Percentiles rank a stretch among this genome's conserved stretches.
Evolutionary conservation across 2,888 invertebrate species (phyloP).

Genomic region (Lypha dubia): DNA sequence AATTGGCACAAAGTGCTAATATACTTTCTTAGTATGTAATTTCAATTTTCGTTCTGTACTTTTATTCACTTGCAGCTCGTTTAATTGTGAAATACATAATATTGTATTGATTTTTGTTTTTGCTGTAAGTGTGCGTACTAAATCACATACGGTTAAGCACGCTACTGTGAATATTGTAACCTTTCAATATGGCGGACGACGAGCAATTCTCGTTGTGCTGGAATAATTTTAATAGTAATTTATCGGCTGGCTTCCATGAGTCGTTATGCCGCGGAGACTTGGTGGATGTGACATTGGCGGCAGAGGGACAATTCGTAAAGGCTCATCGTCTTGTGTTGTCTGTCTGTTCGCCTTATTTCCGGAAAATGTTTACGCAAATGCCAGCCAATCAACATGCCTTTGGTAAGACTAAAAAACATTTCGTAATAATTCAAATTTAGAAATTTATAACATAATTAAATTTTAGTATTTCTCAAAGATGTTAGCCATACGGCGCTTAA

Average conservation of each 20-base stretch:
- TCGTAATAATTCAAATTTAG: too few relatives aligned
- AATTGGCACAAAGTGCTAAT: too few relatives aligned
- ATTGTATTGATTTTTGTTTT: constrained; percentile 58
- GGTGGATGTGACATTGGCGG: constrained; percentile 88
- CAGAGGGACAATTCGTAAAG: constrained; percentile 88
- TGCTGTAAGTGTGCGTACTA: constrained; percentile 2
- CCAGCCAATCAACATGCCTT: constrained; percentile 88
- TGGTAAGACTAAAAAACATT: constrained; percentile 83
- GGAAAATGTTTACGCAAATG: constrained; percentile 88
- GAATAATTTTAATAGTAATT: constrained; percentile 90
- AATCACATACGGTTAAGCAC: constrained; percentile 43
- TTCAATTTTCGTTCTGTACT: background rate
- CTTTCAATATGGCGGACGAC: constrained; percentile 88
- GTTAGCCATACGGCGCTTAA: constrained; percentile 88
- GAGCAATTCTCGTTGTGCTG: constrained; percentile 90
- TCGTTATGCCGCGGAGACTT: constrained; percentile 88
- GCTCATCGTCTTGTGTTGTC: constrained; percentile 89
- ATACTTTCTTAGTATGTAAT: background rate
- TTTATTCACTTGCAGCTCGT: constrained; percentile 20
- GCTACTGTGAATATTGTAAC: constrained; percentile 66
- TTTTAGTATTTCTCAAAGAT: constrained; percentile 88
- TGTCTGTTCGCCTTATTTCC: constrained; percentile 89
- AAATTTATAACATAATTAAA: background rate
- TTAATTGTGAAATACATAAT: constrained; percentile 49
- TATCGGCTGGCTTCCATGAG: constrained; percentile 89